These are phyloP conservation scores for Dendrolimus kikuchii DNA, from an alignment of 1,140 invertebrate species.

Conservation along the genomic window DNA sequence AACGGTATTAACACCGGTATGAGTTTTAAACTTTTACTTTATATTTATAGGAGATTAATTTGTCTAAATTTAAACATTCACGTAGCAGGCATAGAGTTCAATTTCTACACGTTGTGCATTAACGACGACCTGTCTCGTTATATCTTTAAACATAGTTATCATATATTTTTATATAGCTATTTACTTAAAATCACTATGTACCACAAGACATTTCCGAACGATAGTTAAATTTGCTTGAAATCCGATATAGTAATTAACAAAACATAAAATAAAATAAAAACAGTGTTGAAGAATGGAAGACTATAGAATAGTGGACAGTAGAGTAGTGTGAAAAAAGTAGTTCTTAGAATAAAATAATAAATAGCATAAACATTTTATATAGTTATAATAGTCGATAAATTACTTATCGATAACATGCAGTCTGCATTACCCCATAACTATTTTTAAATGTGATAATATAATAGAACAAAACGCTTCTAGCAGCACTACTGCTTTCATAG, in stretches of 20 bases:
- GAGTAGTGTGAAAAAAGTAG: conserved; percentile 27
- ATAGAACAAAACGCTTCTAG: no score
- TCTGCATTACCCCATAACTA: neutral
- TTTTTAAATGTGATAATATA: no score
- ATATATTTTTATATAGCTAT: neutral
- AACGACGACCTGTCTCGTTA: neutral
- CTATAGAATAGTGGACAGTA: conserved; percentile 23
- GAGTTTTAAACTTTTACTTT: neutral
- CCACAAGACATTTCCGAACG: conserved; percentile 26
- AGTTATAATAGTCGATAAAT: no score
- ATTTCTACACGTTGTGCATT: conserved; percentile 58
- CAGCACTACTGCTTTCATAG: no score
- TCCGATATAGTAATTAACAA: conserved; percentile 20
- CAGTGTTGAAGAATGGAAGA: conserved; percentile 29
- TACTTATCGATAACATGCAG: conserved; percentile 9
- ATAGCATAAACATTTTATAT: neutral
- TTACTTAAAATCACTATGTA: conserved; percentile 26
- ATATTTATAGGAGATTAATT: neutral
- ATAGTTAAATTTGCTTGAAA: conserved; percentile 68
- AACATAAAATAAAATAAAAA: conserved; percentile 21
- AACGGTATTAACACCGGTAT: neutral
- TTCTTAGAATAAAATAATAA: conserved; percentile 2
- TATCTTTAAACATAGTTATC: no score
- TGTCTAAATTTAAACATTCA: conserved; percentile 36
- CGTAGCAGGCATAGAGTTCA: conserved; percentile 50